Conservation (phyloP, 2,113 vertebrate genomes). For the Trematocara macrostoma region DNA sequence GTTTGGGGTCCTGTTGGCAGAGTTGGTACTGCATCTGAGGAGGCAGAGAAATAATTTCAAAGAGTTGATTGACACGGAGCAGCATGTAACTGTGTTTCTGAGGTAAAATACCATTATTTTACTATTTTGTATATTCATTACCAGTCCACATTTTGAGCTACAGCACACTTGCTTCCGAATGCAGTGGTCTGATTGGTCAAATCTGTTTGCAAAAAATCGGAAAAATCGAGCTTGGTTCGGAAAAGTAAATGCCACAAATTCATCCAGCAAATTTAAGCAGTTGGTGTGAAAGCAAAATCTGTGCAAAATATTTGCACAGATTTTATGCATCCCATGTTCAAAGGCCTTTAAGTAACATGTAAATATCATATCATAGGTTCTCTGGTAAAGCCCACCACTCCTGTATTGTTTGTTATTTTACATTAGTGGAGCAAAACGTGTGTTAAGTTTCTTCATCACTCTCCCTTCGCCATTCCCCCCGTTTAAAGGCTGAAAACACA, state of each 20-base stretch:
- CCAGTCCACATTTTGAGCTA: not conserved
- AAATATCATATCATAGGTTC: not conserved
- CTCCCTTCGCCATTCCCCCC: not conserved
- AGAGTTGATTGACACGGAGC: not conserved
- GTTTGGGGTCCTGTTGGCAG: not conserved
- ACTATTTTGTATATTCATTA: not conserved
- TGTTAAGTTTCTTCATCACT: not conserved
- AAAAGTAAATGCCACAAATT: not conserved
- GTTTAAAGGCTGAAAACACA: not conserved
- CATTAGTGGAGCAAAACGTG: not conserved
- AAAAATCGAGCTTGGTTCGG: not conserved
- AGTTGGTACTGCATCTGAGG: not conserved
- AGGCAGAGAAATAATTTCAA: not conserved
- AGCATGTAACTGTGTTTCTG: not conserved
- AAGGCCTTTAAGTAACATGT: not conserved
- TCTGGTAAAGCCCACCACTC: not conserved
- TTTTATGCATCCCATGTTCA: not conserved
- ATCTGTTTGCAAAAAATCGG: not conserved
- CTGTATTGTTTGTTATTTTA: not conserved
- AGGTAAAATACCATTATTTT: not conserved
- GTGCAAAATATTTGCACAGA: not conserved
- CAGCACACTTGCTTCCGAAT: not conserved
- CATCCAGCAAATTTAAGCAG: not conserved
- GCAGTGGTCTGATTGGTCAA: not conserved
- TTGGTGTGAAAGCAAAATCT: not conserved